phyloP scores from a whole-genome alignment of 2,888 invertebrate genomes.

The Lingula anatina region DNA sequence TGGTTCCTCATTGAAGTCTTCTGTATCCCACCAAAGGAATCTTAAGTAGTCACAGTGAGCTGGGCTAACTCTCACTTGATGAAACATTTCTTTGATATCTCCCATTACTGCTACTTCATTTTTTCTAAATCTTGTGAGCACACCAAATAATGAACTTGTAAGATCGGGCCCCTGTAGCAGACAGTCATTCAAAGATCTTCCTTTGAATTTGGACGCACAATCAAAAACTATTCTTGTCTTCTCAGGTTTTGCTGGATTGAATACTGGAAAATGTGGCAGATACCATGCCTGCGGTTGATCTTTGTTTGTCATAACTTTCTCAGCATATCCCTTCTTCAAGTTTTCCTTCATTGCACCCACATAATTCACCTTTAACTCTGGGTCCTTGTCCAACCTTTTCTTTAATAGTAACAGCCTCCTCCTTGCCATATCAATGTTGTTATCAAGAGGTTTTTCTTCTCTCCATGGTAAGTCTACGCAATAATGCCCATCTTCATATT shows the following conservation, averaged over 20 bases:
- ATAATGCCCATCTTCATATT: too few species aligned
- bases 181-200: neutral
- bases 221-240: slow-evolving; percentile 3
- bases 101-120: neutral
- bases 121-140: neutral
- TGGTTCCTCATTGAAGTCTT: neutral
- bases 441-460: too few species aligned
- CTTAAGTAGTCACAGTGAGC: neutral
- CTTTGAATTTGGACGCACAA: slow-evolving; percentile 1
- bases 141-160: neutral
- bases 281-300: neutral
- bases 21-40: neutral
- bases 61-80: slow-evolving; percentile 3
- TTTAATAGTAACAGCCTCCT: too few species aligned
- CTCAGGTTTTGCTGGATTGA: neutral
- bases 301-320: neutral
- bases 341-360: too few species aligned
- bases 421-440: too few species aligned
- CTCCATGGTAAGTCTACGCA: too few species aligned
- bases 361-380: too few species aligned
- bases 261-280: neutral
- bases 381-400: too few species aligned
- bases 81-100: slow-evolving; percentile 5
- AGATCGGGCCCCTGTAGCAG: neutral
- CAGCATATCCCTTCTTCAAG: neutral